These are phyloP conservation scores for Ciconia nigra DNA, from an alignment of 2,797 vertebrate species.

Conservation along the genomic window DNA sequence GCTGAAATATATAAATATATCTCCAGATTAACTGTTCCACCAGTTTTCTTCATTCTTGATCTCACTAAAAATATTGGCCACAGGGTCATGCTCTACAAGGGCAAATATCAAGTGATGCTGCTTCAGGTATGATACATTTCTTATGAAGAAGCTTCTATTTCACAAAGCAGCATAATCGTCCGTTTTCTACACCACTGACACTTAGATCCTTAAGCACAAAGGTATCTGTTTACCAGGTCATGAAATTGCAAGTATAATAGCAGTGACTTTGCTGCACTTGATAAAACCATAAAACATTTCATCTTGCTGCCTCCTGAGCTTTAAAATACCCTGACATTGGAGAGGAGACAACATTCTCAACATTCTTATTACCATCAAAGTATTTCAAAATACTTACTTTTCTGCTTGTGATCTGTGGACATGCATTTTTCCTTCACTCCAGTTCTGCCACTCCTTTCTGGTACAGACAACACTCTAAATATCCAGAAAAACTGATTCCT, in stretches of 20 bases:
- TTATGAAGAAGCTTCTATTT: neutral
- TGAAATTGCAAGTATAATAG: slow-evolving; percentile 58
- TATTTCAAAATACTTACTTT: neutral
- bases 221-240: slow-evolving; percentile 50
- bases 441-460: neutral
- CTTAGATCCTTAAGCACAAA: slow-evolving; percentile 30
- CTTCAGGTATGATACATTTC: neutral
- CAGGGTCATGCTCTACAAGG: neutral
- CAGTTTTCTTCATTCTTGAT: neutral
- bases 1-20: neutral
- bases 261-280: slow-evolving; percentile 15
- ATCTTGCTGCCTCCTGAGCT: slow-evolving; percentile 50
- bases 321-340: neutral
- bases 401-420: neutral
- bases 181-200: slow-evolving; percentile 18
- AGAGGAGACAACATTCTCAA: neutral
- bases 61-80: neutral
- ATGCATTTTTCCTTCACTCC: neutral
- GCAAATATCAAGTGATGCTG: slow-evolving; percentile 3
- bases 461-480: neutral
- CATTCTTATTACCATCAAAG: neutral
- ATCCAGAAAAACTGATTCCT: neutral
- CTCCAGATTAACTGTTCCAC: neutral
- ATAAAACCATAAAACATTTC: slow-evolving; percentile 3
- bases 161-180: slow-evolving; percentile 23